phyloP scores from a whole-genome alignment of 2,888 invertebrate species.

The Myathropa florea region DNA sequence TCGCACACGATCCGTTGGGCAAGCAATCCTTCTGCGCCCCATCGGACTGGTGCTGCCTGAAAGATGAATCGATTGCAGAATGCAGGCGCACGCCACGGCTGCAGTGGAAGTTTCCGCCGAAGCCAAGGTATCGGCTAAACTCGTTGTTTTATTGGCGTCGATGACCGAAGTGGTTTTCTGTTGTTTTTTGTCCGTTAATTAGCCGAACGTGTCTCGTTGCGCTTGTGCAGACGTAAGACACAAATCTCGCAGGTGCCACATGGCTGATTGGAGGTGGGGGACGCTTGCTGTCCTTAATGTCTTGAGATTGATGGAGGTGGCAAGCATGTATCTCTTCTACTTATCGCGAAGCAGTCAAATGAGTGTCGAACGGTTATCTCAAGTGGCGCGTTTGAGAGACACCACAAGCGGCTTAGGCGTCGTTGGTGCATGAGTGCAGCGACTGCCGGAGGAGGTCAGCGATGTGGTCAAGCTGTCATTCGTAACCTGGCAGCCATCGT shows the following conservation, averaged over 20 bases:
- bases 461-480: neutral
- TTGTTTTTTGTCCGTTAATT: neutral
- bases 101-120: neutral
- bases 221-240: neutral
- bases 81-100: neutral
- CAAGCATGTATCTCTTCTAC: neutral
- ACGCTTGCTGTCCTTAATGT: neutral
- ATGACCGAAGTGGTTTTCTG: neutral
- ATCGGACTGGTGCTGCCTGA: neutral
- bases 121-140: neutral
- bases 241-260: neutral
- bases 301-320: neutral
- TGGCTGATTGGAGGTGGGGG: neutral
- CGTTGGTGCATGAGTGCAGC: too few relatives aligned
- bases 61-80: neutral
- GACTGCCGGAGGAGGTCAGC: neutral
- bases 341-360: neutral
- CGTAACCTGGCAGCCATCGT: neutral
- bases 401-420: too few relatives aligned
- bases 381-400: neutral
- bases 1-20: neutral
- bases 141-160: neutral
- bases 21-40: neutral
- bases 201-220: neutral
- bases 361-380: neutral